These are phyloP conservation scores for Archocentrus centrarchus DNA, from an alignment of 2,113 vertebrate genomes.

Conservation along the genomic window DNA sequence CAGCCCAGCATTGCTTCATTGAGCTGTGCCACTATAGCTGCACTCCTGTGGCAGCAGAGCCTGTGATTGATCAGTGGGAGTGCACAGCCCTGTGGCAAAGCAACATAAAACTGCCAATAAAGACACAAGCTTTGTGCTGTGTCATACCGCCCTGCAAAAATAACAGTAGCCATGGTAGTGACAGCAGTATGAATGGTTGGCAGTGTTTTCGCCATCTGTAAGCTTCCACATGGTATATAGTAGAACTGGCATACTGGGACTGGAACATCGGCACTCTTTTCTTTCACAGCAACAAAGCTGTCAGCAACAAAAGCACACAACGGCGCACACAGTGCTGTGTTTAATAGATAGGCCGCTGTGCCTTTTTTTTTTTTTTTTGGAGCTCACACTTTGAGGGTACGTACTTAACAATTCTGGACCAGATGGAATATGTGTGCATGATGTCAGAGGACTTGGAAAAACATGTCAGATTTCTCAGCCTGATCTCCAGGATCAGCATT, in stretches of 20 bases:
- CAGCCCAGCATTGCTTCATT: background rate
- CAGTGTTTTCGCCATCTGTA: slow-evolving; percentile 3
- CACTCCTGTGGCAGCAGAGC: background rate
- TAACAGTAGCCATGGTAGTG: background rate
- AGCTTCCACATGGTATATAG: slow-evolving; percentile 7
- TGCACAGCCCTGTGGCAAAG: background rate
- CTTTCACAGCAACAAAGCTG: slow-evolving; percentile 15
- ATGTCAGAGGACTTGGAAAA: slow-evolving; percentile 4
- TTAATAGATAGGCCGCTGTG: background rate
- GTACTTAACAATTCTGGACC: background rate
- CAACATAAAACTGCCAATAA: slow-evolving; percentile 1
- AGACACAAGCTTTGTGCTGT: background rate
- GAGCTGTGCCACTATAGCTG: background rate
- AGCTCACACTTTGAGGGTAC: background rate
- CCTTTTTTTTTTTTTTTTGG: background rate
- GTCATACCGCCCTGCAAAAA: background rate
- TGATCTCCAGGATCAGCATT: background rate
- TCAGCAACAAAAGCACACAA: background rate
- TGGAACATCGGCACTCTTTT: background rate
- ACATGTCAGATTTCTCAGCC: background rate
- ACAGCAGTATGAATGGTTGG: background rate
- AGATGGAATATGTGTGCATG: slow-evolving; percentile 9
- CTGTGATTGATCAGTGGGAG: slow-evolving; percentile 5
- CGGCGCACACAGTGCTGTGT: background rate
- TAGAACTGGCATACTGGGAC: slow-evolving; percentile 2